These are phyloP conservation scores for Brachyptera risi DNA, from an alignment of 2,888 invertebrate species.

Conservation along the genomic window DNA sequence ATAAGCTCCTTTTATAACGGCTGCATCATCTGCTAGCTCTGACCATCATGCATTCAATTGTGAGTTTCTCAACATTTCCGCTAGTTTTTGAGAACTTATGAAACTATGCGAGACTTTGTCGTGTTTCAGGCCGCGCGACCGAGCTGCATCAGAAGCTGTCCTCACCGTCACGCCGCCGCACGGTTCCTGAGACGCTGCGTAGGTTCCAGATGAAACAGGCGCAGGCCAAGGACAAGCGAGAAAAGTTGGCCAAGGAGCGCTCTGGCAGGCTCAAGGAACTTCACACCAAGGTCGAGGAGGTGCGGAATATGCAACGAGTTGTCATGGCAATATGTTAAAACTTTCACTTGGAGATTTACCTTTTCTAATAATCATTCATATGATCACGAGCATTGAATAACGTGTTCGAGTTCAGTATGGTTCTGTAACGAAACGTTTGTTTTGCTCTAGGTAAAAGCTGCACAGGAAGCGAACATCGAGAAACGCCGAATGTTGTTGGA, in stretches of 20 bases:
- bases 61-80: no score
- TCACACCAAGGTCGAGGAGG: constrained; percentile 79
- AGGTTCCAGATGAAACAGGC: constrained; percentile 87
- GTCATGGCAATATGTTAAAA: no score
- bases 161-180: constrained; percentile 80
- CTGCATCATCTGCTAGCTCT: no score
- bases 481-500: constrained; percentile 70
- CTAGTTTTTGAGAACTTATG: no score
- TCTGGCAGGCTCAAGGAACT: constrained; percentile 81
- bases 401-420: no score
- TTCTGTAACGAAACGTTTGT: no score
- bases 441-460: constrained; percentile 52
- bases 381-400: no score
- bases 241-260: constrained; percentile 76
- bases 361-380: no score
- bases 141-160: constrained; percentile 92
- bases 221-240: constrained; percentile 82
- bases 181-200: constrained; percentile 74
- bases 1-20: no score
- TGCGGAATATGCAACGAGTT: constrained; percentile 48
- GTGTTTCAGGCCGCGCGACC: constrained; percentile 73
- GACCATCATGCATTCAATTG: no score
- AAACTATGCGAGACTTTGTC: no score
- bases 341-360: no score
- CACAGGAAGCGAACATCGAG: constrained; percentile 81